Percentiles rank a stretch among this genome's conserved stretches.
phyloP scores from a whole-genome alignment of 2,797 vertebrate species.

The Glyptemys insculpta region DNA sequence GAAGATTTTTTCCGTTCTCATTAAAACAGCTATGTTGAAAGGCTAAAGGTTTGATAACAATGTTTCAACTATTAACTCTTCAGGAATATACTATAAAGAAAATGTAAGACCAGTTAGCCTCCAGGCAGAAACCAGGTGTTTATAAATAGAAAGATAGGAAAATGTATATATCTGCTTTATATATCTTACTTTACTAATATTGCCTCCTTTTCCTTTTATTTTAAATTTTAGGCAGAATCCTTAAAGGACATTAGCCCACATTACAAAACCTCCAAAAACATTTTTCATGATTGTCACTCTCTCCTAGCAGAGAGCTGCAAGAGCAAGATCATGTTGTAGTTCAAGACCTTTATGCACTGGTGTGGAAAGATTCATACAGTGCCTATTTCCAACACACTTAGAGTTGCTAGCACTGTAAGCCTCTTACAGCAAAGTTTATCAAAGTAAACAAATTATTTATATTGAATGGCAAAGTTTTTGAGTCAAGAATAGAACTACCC shows the following conservation, averaged over 20 bases:
- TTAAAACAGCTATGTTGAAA: neutral
- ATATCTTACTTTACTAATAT: neutral
- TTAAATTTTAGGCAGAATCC: neutral
- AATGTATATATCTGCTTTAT: neutral
- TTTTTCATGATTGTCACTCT: neutral
- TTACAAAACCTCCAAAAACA: neutral
- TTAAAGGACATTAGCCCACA: neutral
- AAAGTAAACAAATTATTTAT: neutral
- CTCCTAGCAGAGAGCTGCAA: neutral
- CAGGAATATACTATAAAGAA: neutral
- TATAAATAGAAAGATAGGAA: neutral
- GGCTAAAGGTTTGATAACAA: neutral
- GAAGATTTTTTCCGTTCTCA: neutral
- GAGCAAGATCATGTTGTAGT: neutral
- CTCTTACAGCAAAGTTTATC: neutral
- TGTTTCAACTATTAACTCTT: neutral
- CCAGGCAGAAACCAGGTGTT: neutral
- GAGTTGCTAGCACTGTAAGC: neutral
- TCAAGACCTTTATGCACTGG: neutral
- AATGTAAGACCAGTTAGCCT: neutral
- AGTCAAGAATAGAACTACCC: neutral
- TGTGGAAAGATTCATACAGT: neutral
- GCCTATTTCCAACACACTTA: neutral
- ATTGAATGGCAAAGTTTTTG: neutral
- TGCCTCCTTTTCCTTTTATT: neutral